Evolutionary conservation across 2,113 vertebrate species (phyloP), one percentile per base, ranked within the genome.

Genomic region (Promerops cafer): DNA sequence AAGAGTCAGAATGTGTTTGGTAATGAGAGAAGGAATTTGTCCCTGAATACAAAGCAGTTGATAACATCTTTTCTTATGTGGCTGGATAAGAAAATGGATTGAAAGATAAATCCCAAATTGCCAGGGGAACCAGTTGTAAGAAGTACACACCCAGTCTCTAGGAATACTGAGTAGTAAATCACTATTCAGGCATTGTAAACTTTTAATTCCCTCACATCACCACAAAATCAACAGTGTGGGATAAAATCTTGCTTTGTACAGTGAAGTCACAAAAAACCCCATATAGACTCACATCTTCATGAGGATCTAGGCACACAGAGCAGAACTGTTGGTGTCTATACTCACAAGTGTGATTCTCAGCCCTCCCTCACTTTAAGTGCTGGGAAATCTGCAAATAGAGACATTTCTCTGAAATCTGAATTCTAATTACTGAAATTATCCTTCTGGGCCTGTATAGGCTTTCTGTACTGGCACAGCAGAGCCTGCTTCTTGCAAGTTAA

Each of bases 31-130:
- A 91, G 42, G 81, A 82, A 88, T 94, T 95, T 87, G 74, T 92
- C 49, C 74, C 69, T 79, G 96, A 95, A 94, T 95, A 79, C 81
- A 91, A 96, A 96, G 70, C 63, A 72, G 83, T 66, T 20, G 31
- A 53, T 76, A 82, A 57, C 40, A 24, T 60, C 39, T 93, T 77
- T 56, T 88, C 89, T 93, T 74, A 83, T 27, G 56, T 84, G 53
- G 23, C 50, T 63, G 93, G 89, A 96, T 96, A 96, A 63, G 42
- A 93, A 95, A 96, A 82, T 56, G 39, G 60, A 89, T 70, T 3
- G 24, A 69, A 94, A 91, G 89, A 95, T 82, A 91, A 95, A 88
- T 93, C 63, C 40, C 23, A 85, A 84, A 85, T 72, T 92, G 37
- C 59, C 60, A 95, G 52, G 52, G 31, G 44, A 74, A 80, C 14